Evolutionary conservation across 2,888 invertebrate species (phyloP).

Genomic region (Caenorhabditis sp.): DNA sequence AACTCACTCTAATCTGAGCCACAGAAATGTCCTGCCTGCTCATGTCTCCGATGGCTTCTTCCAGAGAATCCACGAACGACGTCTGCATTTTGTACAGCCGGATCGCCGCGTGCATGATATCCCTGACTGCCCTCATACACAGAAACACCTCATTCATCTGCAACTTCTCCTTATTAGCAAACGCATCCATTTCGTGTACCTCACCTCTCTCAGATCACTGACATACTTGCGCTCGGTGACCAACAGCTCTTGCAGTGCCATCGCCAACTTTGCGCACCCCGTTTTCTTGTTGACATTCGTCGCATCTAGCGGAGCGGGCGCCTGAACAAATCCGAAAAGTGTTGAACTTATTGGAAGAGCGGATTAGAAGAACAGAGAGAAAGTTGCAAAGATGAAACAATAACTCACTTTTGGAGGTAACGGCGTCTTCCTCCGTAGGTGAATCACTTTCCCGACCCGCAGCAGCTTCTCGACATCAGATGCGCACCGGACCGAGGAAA

Average conservation of each 20-base stretch:
- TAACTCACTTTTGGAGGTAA: slow-evolving; percentile 19
- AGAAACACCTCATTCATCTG: slow-evolving; percentile 66
- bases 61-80: slow-evolving; percentile 58
- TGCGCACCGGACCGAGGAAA: slow-evolving; percentile 58
- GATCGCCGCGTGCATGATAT: slow-evolving; percentile 63
- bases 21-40: slow-evolving; percentile 42
- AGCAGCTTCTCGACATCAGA: slow-evolving; percentile 66
- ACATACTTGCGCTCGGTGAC: slow-evolving; percentile 69
- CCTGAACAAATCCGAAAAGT: slow-evolving; percentile 1
- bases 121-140: slow-evolving; percentile 56
- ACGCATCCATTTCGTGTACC: too few species aligned
- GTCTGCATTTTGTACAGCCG: slow-evolving; percentile 61
- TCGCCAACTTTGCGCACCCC: slow-evolving; percentile 55
- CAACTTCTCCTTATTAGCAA: too few species aligned
- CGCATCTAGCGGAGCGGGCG: slow-evolving; percentile 37
- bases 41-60: slow-evolving; percentile 65
- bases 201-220: slow-evolving; percentile 63
- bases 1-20: slow-evolving; percentile 58
- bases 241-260: slow-evolving; percentile 66
- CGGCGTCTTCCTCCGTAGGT: slow-evolving; percentile 50
- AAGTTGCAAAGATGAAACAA: slow-evolving; percentile 10
- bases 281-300: slow-evolving; percentile 30
- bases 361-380: neutral
- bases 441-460: slow-evolving; percentile 62
- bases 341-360: neutral